A percentile compares a stretch with the other conserved stretches of the same genome.
Evolutionary conservation across 2,888 invertebrate genomes (phyloP).

Genomic region (Drosophila mimica): DNA sequence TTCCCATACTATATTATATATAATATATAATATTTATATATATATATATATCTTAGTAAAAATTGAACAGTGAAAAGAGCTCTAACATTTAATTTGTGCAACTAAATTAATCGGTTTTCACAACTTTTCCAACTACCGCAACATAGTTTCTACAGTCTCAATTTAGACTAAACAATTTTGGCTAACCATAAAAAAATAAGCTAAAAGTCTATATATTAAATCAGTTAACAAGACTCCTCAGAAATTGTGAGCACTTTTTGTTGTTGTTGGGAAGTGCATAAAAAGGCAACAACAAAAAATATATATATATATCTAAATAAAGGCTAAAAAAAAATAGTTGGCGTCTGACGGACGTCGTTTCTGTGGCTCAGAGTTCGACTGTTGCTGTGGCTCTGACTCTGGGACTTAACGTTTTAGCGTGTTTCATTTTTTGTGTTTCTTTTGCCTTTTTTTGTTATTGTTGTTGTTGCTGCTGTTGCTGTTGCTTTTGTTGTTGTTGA

Average conservation of each 20-base stretch:
- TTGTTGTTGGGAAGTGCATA: background rate
- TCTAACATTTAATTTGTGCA: background rate
- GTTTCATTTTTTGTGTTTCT: constrained; percentile 28
- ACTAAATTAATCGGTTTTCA: background rate
- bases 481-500: constrained; percentile 4
- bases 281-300: background rate
- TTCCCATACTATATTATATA: background rate
- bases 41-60: background rate
- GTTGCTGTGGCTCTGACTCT: constrained; percentile 20
- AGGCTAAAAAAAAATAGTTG: constrained; percentile 28
- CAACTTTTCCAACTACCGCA: background rate
- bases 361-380: constrained; percentile 12
- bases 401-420: constrained; percentile 52
- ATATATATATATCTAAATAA: background rate
- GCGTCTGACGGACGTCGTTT: constrained; percentile 54
- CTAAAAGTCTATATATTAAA: background rate
- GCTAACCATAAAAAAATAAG: background rate
- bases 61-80: background rate
- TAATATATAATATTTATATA: background rate
- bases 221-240: constrained; percentile 8
- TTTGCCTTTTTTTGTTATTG: constrained; percentile 6
- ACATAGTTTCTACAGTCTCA: background rate
- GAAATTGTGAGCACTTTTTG: constrained; percentile 14
- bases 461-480: constrained; percentile 2
- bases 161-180: background rate